phyloP scores from a whole-genome alignment of 2,888 invertebrate species.

The Lithophane socia region DNA sequence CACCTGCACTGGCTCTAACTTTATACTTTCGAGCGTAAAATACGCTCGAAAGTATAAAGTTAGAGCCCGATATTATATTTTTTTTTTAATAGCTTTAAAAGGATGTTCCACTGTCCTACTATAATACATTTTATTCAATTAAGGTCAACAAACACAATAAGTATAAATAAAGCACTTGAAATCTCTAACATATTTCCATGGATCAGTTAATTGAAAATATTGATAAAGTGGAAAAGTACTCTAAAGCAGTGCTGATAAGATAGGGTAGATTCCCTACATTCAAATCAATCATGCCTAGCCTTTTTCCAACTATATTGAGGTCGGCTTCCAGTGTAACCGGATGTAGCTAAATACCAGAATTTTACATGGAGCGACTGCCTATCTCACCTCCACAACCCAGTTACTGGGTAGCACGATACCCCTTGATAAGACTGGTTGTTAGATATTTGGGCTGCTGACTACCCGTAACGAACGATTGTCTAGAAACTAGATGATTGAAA shows the following conservation, averaged over 20 bases:
- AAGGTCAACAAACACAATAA: conserved; percentile 18
- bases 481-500: not conserved
- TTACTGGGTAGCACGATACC: not conserved
- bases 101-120: conserved; percentile 2
- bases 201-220: conserved; percentile 16
- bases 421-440: not conserved
- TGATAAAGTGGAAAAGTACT: conserved; percentile 17
- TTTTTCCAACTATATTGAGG: not conserved
- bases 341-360: not conserved
- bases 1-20: not conserved
- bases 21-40: not conserved
- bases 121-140: conserved; percentile 29
- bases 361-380: not conserved
- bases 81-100: no score
- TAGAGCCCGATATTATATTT: not conserved
- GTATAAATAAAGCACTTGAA: conserved; percentile 32
- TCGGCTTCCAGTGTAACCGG: not conserved
- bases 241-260: conserved; percentile 10
- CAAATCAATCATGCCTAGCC: not conserved
- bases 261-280: not conserved
- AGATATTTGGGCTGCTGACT: not conserved
- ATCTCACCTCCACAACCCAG: not conserved
- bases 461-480: no score
- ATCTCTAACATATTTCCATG: conserved; percentile 4
- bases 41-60: not conserved